Base-by-base conservation (phyloP, 1,140 invertebrate species). In the Drosophila obscura region DNA sequence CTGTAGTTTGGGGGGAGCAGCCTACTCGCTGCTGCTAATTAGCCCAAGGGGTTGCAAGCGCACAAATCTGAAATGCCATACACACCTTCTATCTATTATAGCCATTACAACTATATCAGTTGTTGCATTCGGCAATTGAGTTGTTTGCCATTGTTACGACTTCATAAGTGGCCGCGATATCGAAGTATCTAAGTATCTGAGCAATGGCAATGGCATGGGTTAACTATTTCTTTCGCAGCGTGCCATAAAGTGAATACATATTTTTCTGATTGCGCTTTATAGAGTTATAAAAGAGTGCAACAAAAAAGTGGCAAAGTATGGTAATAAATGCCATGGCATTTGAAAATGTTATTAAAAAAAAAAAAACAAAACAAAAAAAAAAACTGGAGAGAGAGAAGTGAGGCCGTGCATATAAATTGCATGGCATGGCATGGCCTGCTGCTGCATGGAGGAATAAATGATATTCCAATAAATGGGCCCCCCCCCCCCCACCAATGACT, bases 291-390 rank as follows among this genome's bases (percentile, higher is more conserved):
- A 77, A 69, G 67, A 61, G 48, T 64, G 19, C 44, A 46, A 15
- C 15, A 11, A 45, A 11, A 22, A 43, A 51, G 41, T 60, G 44
- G 63, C 74, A 87, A 67, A 85, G 75, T 87, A 87, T 87, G 82
- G 68, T 85, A 85, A 85, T 85, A 87, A 85, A 85, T 85, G 81
- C 82, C 81, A 81, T 82, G 81, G 82, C 81, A 87, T 85, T 85
- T 85, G 67, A 87, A 87, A 85, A 87, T 87, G 78, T 82, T 87
- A 85, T 87, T 78, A 76, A 60, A 73, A 73, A 73, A 53, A 52
- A 41, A 48, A 48, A 69, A 52, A 45, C 26, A 58, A n/a, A 57
- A 73, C 49, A 51, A 41, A 46, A 48, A 69, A 52, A 45, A 35
- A 53, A n/a, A 58, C 16, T 24, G 24, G 19, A 59, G 48, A 58